Conservation (phyloP, 2,888 invertebrate genomes). For the Callinectes sapidus region DNA sequence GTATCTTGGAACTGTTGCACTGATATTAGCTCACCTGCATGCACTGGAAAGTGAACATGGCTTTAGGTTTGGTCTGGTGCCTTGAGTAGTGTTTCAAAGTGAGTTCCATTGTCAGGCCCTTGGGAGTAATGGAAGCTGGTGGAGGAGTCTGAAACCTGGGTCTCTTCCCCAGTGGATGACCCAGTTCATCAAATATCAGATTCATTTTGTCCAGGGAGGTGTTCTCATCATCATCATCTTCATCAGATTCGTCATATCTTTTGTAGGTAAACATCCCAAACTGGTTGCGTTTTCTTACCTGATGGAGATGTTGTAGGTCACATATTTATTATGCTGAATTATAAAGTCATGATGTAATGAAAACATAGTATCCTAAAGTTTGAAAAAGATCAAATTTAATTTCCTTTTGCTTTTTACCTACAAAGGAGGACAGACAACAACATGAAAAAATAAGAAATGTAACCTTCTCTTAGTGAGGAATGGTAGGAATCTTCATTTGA, state of each 20-base stretch:
- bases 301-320: not conserved
- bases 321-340: not conserved
- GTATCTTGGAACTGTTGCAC: not conserved
- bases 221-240: conserved; percentile 56
- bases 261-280: conserved; percentile 61
- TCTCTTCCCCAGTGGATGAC: conserved; percentile 61
- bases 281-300: conserved; percentile 68
- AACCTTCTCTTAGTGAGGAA: no score
- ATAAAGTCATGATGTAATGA: not conserved
- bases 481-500: not conserved
- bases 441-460: no score
- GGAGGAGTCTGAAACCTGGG: conserved; percentile 68
- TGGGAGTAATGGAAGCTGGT: conserved; percentile 63
- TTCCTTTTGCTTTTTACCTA: no score
- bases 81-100: conserved; percentile 69
- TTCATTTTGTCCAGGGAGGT: conserved; percentile 54
- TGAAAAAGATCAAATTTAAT: no score
- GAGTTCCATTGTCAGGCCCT: conserved; percentile 67
- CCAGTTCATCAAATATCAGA: conserved; percentile 59
- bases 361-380: no score
- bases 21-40: conserved; percentile 60
- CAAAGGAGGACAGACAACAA: no score
- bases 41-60: conserved; percentile 78
- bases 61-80: conserved; percentile 74
- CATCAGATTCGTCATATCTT: conserved; percentile 63